phyloP scores from a whole-genome alignment of 2,888 invertebrate species.

The Latrodectus elegans region DNA sequence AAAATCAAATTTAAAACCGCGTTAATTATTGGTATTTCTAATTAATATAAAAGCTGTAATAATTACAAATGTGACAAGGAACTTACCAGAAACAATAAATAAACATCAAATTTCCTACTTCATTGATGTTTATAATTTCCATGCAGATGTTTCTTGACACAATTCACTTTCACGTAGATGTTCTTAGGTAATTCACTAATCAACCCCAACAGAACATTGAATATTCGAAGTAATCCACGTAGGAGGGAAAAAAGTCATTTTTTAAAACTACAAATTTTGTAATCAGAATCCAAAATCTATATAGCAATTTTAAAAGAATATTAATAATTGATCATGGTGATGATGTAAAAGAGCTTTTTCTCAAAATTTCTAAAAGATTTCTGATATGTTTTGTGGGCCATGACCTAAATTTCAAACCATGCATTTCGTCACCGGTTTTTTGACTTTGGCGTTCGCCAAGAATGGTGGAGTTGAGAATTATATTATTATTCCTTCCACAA shows the following conservation, averaged over 20 bases:
- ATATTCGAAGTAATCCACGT: not conserved
- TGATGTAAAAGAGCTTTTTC: not conserved
- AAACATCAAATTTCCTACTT: too few relatives aligned
- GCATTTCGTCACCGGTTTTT: constrained; percentile 29
- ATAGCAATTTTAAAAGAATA: too few relatives aligned
- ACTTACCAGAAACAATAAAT: too few relatives aligned
- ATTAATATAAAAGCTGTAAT: too few relatives aligned
- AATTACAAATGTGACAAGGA: too few relatives aligned
- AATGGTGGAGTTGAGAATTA: not conserved
- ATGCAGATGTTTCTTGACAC: too few relatives aligned
- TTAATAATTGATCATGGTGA: too few relatives aligned
- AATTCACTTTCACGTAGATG: too few relatives aligned
- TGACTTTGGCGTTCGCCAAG: not conserved
- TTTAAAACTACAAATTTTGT: not conserved
- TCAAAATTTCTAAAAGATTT: constrained; percentile 14
- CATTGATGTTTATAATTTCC: too few relatives aligned
- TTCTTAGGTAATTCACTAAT: not conserved
- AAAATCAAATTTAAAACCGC: too few relatives aligned
- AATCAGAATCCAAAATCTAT: not conserved
- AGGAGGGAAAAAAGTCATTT: not conserved
- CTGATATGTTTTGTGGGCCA: constrained; percentile 29
- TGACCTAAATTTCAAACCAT: constrained; percentile 56
- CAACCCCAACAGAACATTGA: not conserved
- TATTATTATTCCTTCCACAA: not conserved
- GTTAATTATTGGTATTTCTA: too few relatives aligned